Percentiles rank a stretch among this genome's conserved stretches.
Conservation (phyloP, 2,113 vertebrate species). For the Copsychus sechellarum region DNA sequence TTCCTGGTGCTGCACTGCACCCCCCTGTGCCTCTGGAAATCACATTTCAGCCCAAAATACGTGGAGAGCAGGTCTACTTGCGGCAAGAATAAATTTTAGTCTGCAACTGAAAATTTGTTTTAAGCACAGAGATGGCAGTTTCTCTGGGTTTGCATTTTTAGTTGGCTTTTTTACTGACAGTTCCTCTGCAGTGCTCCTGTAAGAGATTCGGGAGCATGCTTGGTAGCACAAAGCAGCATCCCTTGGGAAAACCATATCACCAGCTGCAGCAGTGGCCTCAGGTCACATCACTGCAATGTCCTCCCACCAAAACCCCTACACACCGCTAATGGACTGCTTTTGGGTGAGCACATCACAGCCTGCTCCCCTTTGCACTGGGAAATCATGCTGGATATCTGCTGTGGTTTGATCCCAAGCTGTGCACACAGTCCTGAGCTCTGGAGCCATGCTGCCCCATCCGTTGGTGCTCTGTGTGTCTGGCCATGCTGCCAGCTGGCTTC, state of each 20-base stretch:
- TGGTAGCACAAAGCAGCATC: background rate
- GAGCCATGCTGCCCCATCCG: background rate
- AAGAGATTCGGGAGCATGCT: background rate
- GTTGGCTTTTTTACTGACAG: background rate
- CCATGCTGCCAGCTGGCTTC: background rate
- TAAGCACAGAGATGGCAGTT: background rate
- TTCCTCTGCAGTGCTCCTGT: background rate
- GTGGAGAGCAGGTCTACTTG: background rate
- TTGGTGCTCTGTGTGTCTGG: background rate
- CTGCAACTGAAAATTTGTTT: background rate
- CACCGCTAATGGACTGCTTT: background rate
- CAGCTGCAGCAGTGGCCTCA: background rate
- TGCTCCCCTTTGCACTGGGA: background rate
- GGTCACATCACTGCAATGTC: background rate
- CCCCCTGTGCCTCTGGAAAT: background rate
- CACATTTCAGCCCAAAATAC: background rate
- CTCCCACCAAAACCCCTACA: background rate
- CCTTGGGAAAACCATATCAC: background rate
- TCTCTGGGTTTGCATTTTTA: background rate
- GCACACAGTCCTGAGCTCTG: rapidly evolving
- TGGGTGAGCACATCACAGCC: background rate
- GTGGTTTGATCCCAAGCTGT: background rate
- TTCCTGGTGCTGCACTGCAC: background rate
- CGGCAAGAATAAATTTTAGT: background rate
- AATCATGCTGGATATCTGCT: background rate